Evolutionary conservation across 2,888 invertebrate species (phyloP), one percentile per base, ranked within the genome.

Genomic region (Linnaemya tessellans): DNA sequence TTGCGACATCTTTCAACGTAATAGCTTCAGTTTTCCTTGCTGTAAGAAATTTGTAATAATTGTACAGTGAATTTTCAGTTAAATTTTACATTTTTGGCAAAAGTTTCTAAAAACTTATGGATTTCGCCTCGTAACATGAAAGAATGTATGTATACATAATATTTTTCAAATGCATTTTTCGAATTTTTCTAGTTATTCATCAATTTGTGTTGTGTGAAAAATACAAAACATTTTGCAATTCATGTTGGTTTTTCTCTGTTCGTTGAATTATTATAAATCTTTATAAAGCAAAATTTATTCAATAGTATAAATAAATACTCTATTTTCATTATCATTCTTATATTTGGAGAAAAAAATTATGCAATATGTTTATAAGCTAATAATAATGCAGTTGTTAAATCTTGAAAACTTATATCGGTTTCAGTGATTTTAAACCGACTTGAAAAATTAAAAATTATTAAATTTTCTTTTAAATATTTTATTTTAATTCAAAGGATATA

Each of bases 161-260:
- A 35, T 60, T 67, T 56, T 65, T 8, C 11, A 56, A 67, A 65
- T 77, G 77, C 77, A 77, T 77, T 43, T 75, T 13, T 62, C 38
- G 18, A 56, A 18, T 35, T 35, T 18, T 41, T 54, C 18, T 64
- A 64, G 15, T 64, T 30, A 41, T 75, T 65, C 43, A 75, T 75
- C 46, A 67, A 77, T 67, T 77, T 30, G 20, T 64, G 46, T 77
- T 56, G 77, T 77, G 77, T 56, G 77, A 54, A 77, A 56, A 77
- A 77, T 56, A 65, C 67, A 56, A 77, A 77, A 67, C 54, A 75
- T 25, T 54, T 65, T 65, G 43, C 43, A 54, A 43, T 64, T 65
- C 8, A 11, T 5, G 18, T 64, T 49, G 13, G n/a, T 13, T 1
- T 30, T 30, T 18, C 11, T 49, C 18, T 1, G 7, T 22, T 54